Evolutionary conservation across 2,888 invertebrate species (phyloP), one percentile per base, ranked within the genome.

Genomic region (Entomobrya proxima): DNA sequence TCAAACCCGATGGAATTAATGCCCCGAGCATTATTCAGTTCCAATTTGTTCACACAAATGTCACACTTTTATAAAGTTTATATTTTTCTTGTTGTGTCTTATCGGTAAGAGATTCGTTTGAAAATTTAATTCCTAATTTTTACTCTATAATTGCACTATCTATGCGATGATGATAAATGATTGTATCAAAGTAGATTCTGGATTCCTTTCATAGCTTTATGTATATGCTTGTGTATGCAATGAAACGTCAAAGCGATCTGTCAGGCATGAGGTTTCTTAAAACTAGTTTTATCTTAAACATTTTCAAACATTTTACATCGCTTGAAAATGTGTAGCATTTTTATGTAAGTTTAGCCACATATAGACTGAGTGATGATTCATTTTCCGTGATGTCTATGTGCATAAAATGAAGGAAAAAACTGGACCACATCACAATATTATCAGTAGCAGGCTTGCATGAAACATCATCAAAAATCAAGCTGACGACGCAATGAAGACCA

Each of bases 171-270:
- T 27, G 7, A 3, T 18, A 61, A 32, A 61, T 61, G 58, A 64
- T 64, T 64, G 64, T 18, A 24, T 1, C n/a, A 64, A 35, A 64
- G n/a, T n/a, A n/a, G n/a, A 37, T 4, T 32, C 15, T 61, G 30
- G 5, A 4, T 18, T 18, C 7, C 61, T 30, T 61, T 24, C 32
- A 30, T 32, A 7, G 4, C 15, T n/a, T n/a, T n/a, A 18, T 37
- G 32, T 1, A 47, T 5, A 5, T 47, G 21, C 32, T 21, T 75
- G 76, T 40, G 58, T 27, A 55, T 58, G 15, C 40, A 58, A 55
- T 50, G 58, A 76, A 76, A 76, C 40, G 76, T 58, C 76, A 55
- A 37, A 37, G 58, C 21, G 37, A 58, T 58, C 76, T 76, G 76
- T 58, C 58, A 27, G 44, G 76, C 40, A 58, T 76, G 58, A 50